These are phyloP conservation scores for Meda fulgida DNA, from an alignment of 2,797 vertebrate genomes.

Conservation along the genomic window DNA sequence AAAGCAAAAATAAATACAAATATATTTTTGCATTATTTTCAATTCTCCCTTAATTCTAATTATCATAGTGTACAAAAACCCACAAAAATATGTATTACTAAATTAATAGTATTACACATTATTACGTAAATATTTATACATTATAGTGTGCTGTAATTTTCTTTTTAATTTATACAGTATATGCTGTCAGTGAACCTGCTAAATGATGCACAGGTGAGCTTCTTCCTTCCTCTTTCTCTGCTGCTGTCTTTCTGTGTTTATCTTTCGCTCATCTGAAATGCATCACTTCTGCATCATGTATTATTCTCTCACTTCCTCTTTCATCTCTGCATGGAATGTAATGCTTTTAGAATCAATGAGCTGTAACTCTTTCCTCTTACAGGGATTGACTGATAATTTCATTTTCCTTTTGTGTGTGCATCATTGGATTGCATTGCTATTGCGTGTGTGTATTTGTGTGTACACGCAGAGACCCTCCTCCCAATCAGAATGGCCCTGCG, in stretches of 20 bases:
- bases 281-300: neutral
- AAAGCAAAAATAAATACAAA: neutral
- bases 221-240: neutral
- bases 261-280: neutral
- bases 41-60: neutral
- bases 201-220: neutral
- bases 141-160: neutral
- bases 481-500: conserved; percentile 14
- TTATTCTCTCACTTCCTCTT: conserved; percentile 10
- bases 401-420: conserved; percentile 20
- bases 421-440: conserved; percentile 22
- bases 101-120: neutral
- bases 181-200: neutral
- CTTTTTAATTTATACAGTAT: neutral
- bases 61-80: neutral
- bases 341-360: neutral
- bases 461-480: conserved; percentile 18
- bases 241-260: neutral
- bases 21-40: neutral
- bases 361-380: neutral
- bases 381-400: neutral
- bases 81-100: neutral
- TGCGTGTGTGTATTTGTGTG: neutral
- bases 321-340: neutral
- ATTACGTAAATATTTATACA: neutral